Evolutionary conservation across 2,113 vertebrate species (phyloP), one percentile per base, ranked within the genome.

Genomic region (Chauna torquata): DNA sequence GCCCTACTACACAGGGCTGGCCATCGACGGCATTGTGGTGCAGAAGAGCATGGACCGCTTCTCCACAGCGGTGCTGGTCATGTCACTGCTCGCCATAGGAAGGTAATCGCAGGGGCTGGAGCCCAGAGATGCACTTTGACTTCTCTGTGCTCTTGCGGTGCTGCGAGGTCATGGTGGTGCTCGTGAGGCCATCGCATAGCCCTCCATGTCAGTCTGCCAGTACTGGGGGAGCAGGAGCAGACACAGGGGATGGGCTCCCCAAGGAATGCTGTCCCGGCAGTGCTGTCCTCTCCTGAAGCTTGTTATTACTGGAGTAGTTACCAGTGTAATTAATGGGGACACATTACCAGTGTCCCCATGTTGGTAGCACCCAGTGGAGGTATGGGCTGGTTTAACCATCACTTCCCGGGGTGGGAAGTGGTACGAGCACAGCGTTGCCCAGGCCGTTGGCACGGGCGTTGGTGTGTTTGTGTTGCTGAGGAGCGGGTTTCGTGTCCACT

Each of bases 21-120:
- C 99, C 83, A 99, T 99, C 5, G 99, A 99, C 1, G 98, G 98
- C 64, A 99, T 99, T 3, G 98, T 99, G 93, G 98, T 99, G 94
- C 98, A 99, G 95, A 98, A 99, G 93, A 99, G 99, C 98, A 99
- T 99, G 99, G 98, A 98, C 71, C 94, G 98, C 91, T 99, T 99
- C 96, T 98, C 97, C 81, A 98, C 97, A 0, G 98, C 99, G 0
- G 97, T 99, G 81, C 55, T 98, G 42, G 96, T 97, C 40, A 97
- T 99, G 93, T 96, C 98, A 0, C 82, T 96, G 49, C 98, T 99
- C 19, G 99, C 99, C 90, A 88, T 99, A 5, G 98, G 98, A 97
- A 99, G 99, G 99, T 99, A 98, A 98, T 90, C 5, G 2, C 66
- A 16, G 50, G 57, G 55, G 19, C 71, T 68, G n/a, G 54, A 22